Evolutionary conservation across 2,113 vertebrate genomes (phyloP).

Genomic region (Oryzias melastigma): DNA sequence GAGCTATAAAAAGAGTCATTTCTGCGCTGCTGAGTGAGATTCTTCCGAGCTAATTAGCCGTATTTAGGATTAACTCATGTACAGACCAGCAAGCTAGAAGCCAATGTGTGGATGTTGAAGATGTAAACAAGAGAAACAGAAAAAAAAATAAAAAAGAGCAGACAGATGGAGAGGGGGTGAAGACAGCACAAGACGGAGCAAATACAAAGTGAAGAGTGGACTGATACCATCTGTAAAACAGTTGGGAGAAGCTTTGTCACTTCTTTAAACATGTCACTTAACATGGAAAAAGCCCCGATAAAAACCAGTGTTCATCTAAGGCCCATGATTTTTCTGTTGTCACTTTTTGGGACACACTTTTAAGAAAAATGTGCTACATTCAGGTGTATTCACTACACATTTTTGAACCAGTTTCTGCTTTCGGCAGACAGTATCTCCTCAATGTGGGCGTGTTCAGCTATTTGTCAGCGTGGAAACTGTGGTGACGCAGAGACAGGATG

Average conservation of each 20-base stretch:
- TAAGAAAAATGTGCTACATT: no score
- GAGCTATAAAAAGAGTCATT: conserved; percentile 12
- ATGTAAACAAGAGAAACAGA: conserved; percentile 46
- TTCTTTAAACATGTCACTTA: not conserved
- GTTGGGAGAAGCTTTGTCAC: conserved; percentile 35
- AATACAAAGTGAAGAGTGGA: conserved; percentile 54
- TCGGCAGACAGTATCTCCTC: no score
- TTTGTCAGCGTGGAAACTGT: no score
- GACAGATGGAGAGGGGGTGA: conserved; percentile 72
- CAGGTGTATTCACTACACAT: no score
- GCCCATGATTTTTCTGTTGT: no score
- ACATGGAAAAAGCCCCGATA: no score
- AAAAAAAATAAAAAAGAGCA: conserved; percentile 42
- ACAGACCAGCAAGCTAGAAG: conserved; percentile 42
- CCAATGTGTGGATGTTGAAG: conserved; percentile 39
- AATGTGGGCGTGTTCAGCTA: no score
- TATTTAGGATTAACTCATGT: conserved; percentile 37
- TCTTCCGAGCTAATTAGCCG: conserved; percentile 23
- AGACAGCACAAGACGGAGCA: conserved; percentile 45
- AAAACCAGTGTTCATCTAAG: no score
- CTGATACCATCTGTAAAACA: conserved; percentile 68
- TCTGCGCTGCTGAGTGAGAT: not conserved
- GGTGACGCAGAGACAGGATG: no score
- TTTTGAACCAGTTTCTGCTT: no score
- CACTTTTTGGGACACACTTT: no score